Percentiles rank a stretch among this genome's conserved stretches.
phyloP scores from a whole-genome alignment of 2,113 vertebrate genomes.

The Nematolebias whitei region DNA sequence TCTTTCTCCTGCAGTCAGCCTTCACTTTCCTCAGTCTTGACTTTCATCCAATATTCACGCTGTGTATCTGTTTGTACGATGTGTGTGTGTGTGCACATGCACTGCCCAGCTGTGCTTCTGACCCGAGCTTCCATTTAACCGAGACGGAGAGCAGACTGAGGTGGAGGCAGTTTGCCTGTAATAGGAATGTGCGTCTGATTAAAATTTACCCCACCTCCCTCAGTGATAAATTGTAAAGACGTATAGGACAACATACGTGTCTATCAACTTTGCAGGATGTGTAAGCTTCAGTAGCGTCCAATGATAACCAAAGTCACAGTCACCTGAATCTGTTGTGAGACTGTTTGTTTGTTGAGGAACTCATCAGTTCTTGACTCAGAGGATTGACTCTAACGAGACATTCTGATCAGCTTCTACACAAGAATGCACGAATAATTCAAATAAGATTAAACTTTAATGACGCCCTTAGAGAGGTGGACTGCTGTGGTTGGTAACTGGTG shows the following conservation, averaged over 20 bases:
- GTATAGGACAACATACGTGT: background rate
- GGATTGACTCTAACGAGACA: constrained; percentile 62
- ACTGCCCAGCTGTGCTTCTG: constrained; percentile 49
- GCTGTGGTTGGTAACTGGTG: constrained; percentile 40
- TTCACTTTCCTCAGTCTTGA: constrained; percentile 51
- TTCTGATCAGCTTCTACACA: constrained; percentile 53
- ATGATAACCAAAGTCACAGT: background rate
- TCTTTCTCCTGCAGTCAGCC: constrained; percentile 51
- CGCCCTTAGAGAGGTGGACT: constrained; percentile 52
- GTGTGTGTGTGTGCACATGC: constrained; percentile 25
- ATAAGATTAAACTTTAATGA: constrained; percentile 63
- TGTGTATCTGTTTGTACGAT: background rate
- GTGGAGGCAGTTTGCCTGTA: constrained; percentile 58
- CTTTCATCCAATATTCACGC: constrained; percentile 53
- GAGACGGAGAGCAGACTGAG: constrained; percentile 37
- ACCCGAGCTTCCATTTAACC: constrained; percentile 66
- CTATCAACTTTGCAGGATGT: background rate
- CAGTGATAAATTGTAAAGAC: constrained; percentile 37
- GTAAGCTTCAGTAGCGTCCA: background rate
- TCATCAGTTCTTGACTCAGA: constrained; percentile 50
- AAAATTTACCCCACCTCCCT: constrained; percentile 51
- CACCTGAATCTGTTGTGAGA: background rate
- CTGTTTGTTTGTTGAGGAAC: constrained; percentile 23
- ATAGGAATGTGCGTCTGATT: constrained; percentile 66
- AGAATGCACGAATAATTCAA: constrained; percentile 54